Conservation (phyloP, 1,140 invertebrate species). For the Globodera rostochiensis region DNA sequence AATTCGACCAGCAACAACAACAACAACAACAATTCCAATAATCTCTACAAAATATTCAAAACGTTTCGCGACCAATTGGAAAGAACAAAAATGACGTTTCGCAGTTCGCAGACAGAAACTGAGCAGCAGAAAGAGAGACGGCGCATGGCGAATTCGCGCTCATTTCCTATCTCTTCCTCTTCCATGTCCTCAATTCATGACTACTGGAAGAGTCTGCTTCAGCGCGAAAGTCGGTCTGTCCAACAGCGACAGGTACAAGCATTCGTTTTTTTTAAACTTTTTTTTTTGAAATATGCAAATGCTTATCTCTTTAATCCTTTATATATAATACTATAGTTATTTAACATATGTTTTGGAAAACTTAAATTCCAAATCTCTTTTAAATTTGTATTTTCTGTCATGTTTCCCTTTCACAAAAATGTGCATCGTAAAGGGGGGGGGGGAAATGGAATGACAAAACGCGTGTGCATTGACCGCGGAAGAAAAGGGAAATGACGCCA, state of each 20-base stretch:
- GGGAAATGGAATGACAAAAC: too few relatives aligned
- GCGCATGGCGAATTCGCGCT: background rate
- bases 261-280: too few relatives aligned
- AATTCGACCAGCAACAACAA: constrained; percentile 6
- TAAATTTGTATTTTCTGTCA: too few relatives aligned
- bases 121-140: background rate
- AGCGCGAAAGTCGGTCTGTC: background rate
- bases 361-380: too few relatives aligned
- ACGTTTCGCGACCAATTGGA: constrained; percentile 25
- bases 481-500: background rate
- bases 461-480: too few relatives aligned
- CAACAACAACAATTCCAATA: constrained; percentile 21
- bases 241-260: background rate
- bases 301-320: too few relatives aligned
- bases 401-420: too few relatives aligned
- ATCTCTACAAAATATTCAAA: constrained; percentile 24
- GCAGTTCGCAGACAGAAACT: background rate
- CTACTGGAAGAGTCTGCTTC: constrained; percentile 1
- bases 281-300: too few relatives aligned
- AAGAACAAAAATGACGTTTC: constrained; percentile 19
- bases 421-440: too few relatives aligned
- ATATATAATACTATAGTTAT: too few relatives aligned
- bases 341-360: too few relatives aligned
- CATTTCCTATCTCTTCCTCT: constrained; percentile 7
- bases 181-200: constrained; percentile 2